These are phyloP conservation scores for Borostomias antarcticus DNA, from an alignment of 2,797 vertebrate species.

Conservation along the genomic window DNA sequence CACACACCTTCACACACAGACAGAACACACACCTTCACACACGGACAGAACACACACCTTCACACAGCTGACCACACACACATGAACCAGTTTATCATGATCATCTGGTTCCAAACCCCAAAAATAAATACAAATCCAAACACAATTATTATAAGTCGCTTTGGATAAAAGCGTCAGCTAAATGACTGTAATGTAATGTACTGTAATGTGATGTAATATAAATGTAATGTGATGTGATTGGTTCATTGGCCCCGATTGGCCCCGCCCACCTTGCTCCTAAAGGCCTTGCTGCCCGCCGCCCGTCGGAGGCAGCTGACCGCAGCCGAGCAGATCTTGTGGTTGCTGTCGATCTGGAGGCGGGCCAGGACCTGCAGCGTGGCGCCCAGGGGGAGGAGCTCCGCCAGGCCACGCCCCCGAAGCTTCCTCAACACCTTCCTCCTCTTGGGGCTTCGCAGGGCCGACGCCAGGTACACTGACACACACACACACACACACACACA, in stretches of 20 bases:
- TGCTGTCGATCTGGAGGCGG: constrained; percentile 83
- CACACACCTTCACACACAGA: too few species aligned
- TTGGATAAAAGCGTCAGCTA: too few species aligned
- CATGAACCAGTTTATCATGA: too few species aligned
- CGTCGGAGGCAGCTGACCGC: constrained; percentile 76
- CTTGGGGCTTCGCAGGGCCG: constrained; percentile 79
- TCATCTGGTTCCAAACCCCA: too few species aligned
- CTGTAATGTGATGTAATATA: too few species aligned
- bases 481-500: constrained; percentile 10
- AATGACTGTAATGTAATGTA: too few species aligned
- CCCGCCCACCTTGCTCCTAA: constrained; percentile 81
- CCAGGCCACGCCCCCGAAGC: constrained; percentile 78
- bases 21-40: too few species aligned
- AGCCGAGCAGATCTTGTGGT: constrained; percentile 81
- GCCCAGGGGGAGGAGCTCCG: constrained; percentile 84
- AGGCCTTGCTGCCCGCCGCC: constrained; percentile 69
- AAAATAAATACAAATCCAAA: too few species aligned
- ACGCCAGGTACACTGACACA: constrained; percentile 81
- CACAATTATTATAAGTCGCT: too few species aligned
- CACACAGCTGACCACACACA: too few species aligned
- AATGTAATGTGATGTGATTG: too few species aligned
- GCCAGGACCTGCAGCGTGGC: constrained; percentile 82
- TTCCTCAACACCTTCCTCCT: constrained; percentile 80
- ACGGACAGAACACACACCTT: too few species aligned
- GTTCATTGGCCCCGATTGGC: neutral